Conservation (phyloP, 1,140 invertebrate species). For the Pectinophora gossypiella region DNA sequence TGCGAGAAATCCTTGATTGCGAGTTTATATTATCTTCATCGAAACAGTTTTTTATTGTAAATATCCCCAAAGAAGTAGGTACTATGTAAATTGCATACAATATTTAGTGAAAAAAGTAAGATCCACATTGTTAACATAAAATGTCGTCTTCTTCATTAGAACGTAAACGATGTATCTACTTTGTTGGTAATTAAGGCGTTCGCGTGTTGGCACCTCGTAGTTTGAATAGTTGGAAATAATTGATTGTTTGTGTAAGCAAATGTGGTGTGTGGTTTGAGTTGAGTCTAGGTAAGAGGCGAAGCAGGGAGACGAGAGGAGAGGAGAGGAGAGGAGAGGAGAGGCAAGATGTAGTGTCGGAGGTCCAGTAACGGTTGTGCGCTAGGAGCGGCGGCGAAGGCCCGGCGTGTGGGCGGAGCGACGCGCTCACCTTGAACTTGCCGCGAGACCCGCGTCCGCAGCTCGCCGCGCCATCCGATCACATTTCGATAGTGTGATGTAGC, state of each 20-base stretch:
- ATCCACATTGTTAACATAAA: too few species aligned
- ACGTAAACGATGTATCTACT: too few species aligned
- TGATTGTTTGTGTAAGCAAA: constrained; percentile 40
- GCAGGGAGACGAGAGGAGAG: not conserved
- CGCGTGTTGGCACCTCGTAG: constrained; percentile 24
- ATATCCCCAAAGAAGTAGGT: too few species aligned
- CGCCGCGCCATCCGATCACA: constrained; percentile 28
- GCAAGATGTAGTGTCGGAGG: constrained; percentile 44
- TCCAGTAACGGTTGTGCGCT: constrained; percentile 59
- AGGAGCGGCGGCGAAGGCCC: constrained; percentile 35
- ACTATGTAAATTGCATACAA: too few species aligned
- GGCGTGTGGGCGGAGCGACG: constrained; percentile 65
- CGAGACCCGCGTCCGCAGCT: constrained; percentile 36
- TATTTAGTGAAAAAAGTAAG: too few species aligned
- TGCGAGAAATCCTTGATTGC: too few species aligned
- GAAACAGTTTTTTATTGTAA: too few species aligned
- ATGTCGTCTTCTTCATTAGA: too few species aligned
- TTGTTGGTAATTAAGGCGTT: constrained; percentile 18
- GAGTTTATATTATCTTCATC: too few species aligned
- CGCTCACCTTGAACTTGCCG: constrained; percentile 72
- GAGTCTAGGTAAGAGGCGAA: constrained; percentile 12
- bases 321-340: not conserved
- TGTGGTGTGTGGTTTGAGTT: constrained; percentile 31
- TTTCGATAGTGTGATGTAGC: constrained; percentile 34
- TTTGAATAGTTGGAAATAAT: constrained; percentile 34